Conservation (phyloP, 2,888 invertebrate genomes). For the Sesamia inferens region DNA sequence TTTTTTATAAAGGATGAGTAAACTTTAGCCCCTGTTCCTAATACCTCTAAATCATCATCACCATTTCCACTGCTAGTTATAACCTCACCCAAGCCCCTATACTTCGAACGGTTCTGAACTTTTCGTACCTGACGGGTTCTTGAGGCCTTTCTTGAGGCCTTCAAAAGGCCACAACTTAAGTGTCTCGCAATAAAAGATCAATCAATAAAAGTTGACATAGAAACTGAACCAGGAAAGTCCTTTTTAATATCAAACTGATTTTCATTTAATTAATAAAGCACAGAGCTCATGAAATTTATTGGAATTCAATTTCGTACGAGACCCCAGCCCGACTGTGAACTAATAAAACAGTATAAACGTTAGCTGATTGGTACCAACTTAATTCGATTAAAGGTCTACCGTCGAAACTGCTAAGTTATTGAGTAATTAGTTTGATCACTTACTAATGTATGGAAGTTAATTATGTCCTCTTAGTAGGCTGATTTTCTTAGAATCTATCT, state of each 20-base stretch:
- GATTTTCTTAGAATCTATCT: neutral
- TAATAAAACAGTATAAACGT: constrained; percentile 60
- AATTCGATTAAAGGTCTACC: constrained; percentile 63
- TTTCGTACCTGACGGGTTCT: no score
- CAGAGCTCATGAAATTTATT: constrained; percentile 45
- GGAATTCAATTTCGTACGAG: constrained; percentile 59
- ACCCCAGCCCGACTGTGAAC: constrained; percentile 41
- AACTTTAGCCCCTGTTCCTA: no score
- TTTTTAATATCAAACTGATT: constrained; percentile 36
- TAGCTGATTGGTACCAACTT: constrained; percentile 60
- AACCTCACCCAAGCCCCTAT: no score
- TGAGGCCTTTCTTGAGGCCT: no score
- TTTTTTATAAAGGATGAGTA: no score
- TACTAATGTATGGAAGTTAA: constrained; percentile 34
- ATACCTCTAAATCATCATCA: no score
- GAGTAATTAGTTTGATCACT: constrained; percentile 59
- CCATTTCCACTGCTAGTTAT: no score
- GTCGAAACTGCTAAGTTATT: constrained; percentile 54
- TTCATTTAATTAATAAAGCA: constrained; percentile 42
- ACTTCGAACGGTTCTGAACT: no score
- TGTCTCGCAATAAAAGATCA: constrained; percentile 2
- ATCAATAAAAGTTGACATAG: constrained; percentile 14
- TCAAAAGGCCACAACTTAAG: no score
- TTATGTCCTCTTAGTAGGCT: constrained; percentile 18
- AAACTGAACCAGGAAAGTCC: constrained; percentile 31